Conservation (phyloP, 23 tunicate species). For the Styela clava region DNA sequence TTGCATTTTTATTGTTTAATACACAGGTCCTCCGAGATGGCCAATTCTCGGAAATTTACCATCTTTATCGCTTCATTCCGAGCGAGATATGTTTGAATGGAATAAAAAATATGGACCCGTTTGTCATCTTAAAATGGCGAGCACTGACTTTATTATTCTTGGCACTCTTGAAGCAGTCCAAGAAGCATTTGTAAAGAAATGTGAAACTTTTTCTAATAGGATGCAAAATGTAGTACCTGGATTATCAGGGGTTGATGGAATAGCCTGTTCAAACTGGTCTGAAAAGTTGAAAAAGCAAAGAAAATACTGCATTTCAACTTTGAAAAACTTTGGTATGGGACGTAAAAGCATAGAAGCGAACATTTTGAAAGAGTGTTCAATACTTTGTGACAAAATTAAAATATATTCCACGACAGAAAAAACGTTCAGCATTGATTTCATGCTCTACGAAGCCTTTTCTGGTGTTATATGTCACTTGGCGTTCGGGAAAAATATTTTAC, state of each 20-base stretch:
- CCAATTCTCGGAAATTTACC: slow-evolving; percentile 40
- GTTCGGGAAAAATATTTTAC: slow-evolving; percentile 23
- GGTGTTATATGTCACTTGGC: slow-evolving; percentile 41
- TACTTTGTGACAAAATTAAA: slow-evolving; percentile 28
- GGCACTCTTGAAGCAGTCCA: slow-evolving; percentile 40
- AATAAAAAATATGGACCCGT: slow-evolving; percentile 50
- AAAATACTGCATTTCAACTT: slow-evolving; percentile 28
- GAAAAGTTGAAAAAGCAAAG: slow-evolving; percentile 50
- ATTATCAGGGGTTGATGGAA: slow-evolving; percentile 26
- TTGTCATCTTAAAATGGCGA: slow-evolving; percentile 38
- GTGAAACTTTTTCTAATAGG: slow-evolving; percentile 32
- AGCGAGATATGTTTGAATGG: slow-evolving; percentile 33
- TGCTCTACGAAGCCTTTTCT: slow-evolving; percentile 36
- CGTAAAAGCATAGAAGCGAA: slow-evolving; percentile 39
- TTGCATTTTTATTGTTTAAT: no score
- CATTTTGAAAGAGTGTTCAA: slow-evolving; percentile 12
- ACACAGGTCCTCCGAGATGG: slow-evolving; percentile 37
- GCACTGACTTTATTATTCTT: slow-evolving; percentile 26
- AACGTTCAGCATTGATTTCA: slow-evolving; percentile 18
- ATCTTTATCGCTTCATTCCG: slow-evolving; percentile 28
- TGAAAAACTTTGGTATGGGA: slow-evolving; percentile 58
- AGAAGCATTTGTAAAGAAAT: slow-evolving; percentile 49
- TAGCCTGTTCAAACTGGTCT: slow-evolving; percentile 4
- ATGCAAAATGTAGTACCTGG: slow-evolving; percentile 26
- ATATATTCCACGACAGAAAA: background rate